phyloP scores from a whole-genome alignment of 2,113 vertebrate genomes.

The Leptobrachium ailaonicum region DNA sequence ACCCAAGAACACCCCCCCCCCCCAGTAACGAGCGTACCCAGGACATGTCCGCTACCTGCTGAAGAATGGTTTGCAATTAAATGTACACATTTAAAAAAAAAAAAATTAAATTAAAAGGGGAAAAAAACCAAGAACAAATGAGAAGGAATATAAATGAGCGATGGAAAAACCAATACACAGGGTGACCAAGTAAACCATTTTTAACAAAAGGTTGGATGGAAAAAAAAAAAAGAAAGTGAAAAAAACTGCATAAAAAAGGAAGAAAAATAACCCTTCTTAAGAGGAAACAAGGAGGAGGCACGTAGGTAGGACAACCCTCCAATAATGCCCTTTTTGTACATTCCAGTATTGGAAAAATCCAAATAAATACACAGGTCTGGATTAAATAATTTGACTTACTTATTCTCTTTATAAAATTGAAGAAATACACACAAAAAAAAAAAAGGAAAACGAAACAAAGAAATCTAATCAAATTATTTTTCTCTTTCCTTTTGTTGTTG shows the following conservation, averaged over 20 bases:
- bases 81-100: not conserved
- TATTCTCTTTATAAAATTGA: slow-evolving; percentile 84
- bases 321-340: slow-evolving; percentile 37
- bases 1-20: not conserved
- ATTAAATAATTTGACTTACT: slow-evolving; percentile 74
- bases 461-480: too few relatives aligned
- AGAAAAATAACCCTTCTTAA: slow-evolving; percentile 58
- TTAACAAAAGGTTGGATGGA: slow-evolving; percentile 6
- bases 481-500: slow-evolving; percentile 29
- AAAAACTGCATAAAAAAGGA: slow-evolving; percentile 45
- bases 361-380: slow-evolving; percentile 80
- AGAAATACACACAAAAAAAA: slow-evolving; percentile 77
- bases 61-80: not conserved
- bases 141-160: slow-evolving; percentile 30
- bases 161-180: slow-evolving; percentile 11
- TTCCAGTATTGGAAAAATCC: slow-evolving; percentile 59
- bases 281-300: slow-evolving; percentile 40
- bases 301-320: too few relatives aligned
- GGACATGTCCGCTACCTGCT: not conserved
- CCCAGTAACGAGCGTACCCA: not conserved
- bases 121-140: not conserved
- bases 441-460: slow-evolving; percentile 55
- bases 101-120: not conserved
- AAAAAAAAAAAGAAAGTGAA: slow-evolving; percentile 47
- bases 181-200: too few relatives aligned